Evolutionary conservation across 2,888 invertebrate species (phyloP), one percentile per base, ranked within the genome.

Genomic region (Spodoptera littoralis): DNA sequence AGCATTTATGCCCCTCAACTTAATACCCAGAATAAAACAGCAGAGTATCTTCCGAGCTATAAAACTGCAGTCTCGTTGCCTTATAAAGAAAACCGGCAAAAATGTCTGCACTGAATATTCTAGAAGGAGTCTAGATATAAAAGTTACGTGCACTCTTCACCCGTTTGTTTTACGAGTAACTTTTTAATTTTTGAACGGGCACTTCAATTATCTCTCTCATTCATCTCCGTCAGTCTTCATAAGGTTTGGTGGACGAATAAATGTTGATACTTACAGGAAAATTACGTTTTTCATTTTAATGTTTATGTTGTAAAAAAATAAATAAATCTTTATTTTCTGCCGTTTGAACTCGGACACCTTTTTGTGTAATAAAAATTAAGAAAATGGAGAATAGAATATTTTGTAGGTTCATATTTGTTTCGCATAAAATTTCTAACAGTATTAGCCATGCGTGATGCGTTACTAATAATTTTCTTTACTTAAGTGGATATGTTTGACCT

Each of bases 191-290:
- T 85, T 77, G 82, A 84, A 84, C 83, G 83, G 82, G 82, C 82
- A 81, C 86, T 89, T 88, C 87, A 90, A 91, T 91, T 91, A 90
- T 88, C 85, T 85, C 51, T 82, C 84, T 82, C 88, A 91, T 92
- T 91, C 87, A 90, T 92, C 91, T 90, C 88, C 88, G 91, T 91
- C 90, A 85, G 80, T 82, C 82, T 88, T 90, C 87, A 89, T 89
- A 89, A 88, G 81, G 82, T 81, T 75, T 73, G 67, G 68, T 73
- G 58, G 65, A 76, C 44, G 75, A 85, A 84, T 79, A 85, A 73
- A 80, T 83, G 80, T 90, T 91, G 89, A 87, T 89, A 87, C 89
- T 88, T 85, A 70, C 73, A 72, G 56, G 65, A 73, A 82, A 83
- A 83, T 86, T 81, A 80, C 54, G 76, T 85, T 27, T 86, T 81